These are phyloP conservation scores for Triplophysa siluroides DNA, from an alignment of 2,113 vertebrate species.

Conservation along the genomic window DNA sequence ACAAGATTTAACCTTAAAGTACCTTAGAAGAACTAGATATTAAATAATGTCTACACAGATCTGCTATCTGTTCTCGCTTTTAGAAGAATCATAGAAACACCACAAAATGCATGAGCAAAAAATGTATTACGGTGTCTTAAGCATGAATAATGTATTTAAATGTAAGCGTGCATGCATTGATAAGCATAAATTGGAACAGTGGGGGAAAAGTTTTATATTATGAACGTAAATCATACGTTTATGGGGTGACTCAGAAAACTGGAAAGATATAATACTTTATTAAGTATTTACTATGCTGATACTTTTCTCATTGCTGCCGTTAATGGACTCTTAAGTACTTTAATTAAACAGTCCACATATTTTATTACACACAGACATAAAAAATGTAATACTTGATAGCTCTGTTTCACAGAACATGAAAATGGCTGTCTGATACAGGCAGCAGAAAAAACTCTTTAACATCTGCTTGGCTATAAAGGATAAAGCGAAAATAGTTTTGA, in stretches of 20 bases:
- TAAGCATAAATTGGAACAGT: not conserved
- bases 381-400: not conserved
- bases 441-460: not conserved
- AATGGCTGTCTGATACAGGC: not conserved
- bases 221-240: not conserved
- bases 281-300: not conserved
- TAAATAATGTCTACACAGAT: too few species aligned
- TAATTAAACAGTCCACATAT: conserved; percentile 23
- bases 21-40: too few species aligned
- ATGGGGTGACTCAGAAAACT: not conserved
- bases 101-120: too few species aligned
- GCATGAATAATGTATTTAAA: too few species aligned
- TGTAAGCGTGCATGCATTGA: too few species aligned
- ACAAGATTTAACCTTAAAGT: too few species aligned
- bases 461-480: conserved; percentile 7
- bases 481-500: not conserved
- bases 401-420: conserved; percentile 4
- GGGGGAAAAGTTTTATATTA: not conserved
- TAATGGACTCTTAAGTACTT: conserved; percentile 22
- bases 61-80: too few species aligned
- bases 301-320: not conserved
- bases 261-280: not conserved
- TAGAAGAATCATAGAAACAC: too few species aligned
- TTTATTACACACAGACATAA: conserved; percentile 32
- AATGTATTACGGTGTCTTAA: too few species aligned